Evolutionary conservation across 2,113 vertebrate species (phyloP), one percentile per base, ranked within the genome.

Genomic region (Coreoperca whiteheadi): DNA sequence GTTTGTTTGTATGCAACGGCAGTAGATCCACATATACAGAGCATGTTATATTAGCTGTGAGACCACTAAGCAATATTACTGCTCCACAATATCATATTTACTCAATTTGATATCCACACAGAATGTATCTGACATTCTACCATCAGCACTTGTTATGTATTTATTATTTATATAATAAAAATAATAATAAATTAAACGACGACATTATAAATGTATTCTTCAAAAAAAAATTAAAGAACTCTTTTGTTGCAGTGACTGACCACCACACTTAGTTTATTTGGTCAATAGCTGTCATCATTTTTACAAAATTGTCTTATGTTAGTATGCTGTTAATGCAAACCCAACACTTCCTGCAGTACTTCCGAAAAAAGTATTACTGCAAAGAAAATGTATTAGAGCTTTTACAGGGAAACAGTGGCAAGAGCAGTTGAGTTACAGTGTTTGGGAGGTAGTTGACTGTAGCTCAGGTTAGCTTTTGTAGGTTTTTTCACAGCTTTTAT

Each of bases 11-110:
- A 60, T 48, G 21, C 12, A 72, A 43, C 51, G 59, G 39, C 83
- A 63, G 32, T 50, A 37, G 18, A 69, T 68, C 23, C 18, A 74
- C 46, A 80, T 70, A 79, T 28, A 85, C 41, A 82, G 61, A 70
- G 28, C n/a, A 67, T 65, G 60, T 16, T 63, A 68, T 85, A 88
- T 85, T 78, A 85, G 82, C 61, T 77, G 11, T 69, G 76, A 81
- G 77, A 85, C 80, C 71, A 77, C 74, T 14, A 39, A 79, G 65
- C 79, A 88, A 88, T 83, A 87, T 68, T 69, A 32, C 41, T n/a
- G 18, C 43, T 66, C 68, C 66, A 41, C 39, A 72, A 57, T 30
- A 32, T 68, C 46, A 65, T 28, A 61, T 46, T 48, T 25, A 28
- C n/a, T 80, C 32, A 75, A 32, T 66, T 50, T 74, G 25, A 48